phyloP scores from a whole-genome alignment of 2,797 vertebrate species.

The Melanotaenia parkinsoni region DNA sequence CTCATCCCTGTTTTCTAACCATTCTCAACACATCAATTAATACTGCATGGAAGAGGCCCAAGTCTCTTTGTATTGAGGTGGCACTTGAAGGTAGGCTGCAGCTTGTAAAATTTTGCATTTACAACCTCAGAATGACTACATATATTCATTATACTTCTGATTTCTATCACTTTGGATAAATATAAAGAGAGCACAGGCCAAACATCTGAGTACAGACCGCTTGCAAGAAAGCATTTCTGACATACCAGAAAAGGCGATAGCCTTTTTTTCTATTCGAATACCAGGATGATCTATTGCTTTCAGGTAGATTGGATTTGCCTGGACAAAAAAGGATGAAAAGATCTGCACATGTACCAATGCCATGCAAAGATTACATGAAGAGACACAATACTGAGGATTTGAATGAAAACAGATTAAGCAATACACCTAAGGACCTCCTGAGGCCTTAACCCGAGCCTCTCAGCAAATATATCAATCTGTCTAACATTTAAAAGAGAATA shows the following conservation, averaged over 20 bases:
- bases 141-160: constrained; percentile 37
- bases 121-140: constrained; percentile 40
- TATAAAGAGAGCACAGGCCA: constrained; percentile 30
- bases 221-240: constrained; percentile 33
- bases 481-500: constrained; percentile 21
- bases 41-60: constrained; percentile 42
- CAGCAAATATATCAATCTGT: constrained; percentile 4
- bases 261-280: constrained; percentile 48
- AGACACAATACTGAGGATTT: constrained; percentile 20
- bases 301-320: constrained; percentile 26
- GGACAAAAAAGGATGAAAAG: constrained; percentile 34
- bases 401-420: constrained; percentile 17
- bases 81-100: constrained; percentile 61
- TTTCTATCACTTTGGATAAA: constrained; percentile 36
- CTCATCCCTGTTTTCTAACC: constrained; percentile 35
- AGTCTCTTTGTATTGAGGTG: constrained; percentile 68
- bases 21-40: constrained; percentile 58
- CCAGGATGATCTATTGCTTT: constrained; percentile 27
- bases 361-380: constrained; percentile 15
- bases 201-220: constrained; percentile 23
- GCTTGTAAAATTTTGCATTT: constrained; percentile 42
- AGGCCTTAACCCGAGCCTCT: constrained; percentile 14
- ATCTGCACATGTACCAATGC: background rate
- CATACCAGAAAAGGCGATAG: constrained; percentile 30
- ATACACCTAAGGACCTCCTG: background rate